phyloP scores from a whole-genome alignment of 2,797 vertebrate species.

The Ptychadena robeensis region DNA sequence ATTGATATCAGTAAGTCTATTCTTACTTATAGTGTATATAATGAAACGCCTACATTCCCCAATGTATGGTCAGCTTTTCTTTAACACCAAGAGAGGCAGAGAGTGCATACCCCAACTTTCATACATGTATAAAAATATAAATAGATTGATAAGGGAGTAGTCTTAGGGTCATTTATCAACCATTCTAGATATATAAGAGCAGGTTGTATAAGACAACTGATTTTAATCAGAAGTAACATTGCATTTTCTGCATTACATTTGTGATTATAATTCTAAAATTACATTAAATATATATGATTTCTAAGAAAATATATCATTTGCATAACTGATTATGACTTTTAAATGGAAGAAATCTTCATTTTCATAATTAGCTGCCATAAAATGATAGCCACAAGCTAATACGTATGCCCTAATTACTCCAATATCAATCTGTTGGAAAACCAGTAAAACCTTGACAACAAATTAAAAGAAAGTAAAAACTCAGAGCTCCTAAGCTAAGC shows the following conservation, averaged over 20 bases:
- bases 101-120: background rate
- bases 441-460: slow-evolving; percentile 24
- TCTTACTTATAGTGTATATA: too few relatives aligned
- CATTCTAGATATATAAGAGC: background rate
- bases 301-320: slow-evolving; percentile 22
- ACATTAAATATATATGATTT: slow-evolving; percentile 17
- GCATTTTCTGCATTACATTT: slow-evolving; percentile 5
- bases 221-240: slow-evolving; percentile 41
- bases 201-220: slow-evolving; percentile 8
- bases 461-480: slow-evolving; percentile 62
- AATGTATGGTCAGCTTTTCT: background rate
- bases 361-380: slow-evolving; percentile 62
- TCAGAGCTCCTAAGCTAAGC: slow-evolving; percentile 14
- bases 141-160: slow-evolving; percentile 42
- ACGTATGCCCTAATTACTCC: slow-evolving; percentile 59
- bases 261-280: slow-evolving; percentile 11
- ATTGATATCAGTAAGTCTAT: too few relatives aligned
- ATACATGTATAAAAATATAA: slow-evolving; percentile 16
- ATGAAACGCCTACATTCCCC: background rate
- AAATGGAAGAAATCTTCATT: slow-evolving; percentile 62
- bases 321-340: slow-evolving; percentile 57
- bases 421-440: slow-evolving; percentile 48
- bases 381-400: slow-evolving; percentile 39
- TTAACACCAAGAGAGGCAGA: slow-evolving; percentile 1
- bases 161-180: background rate